A percentile compares a stretch with the other conserved stretches of the same genome.
Evolutionary conservation across 2,888 invertebrate genomes (phyloP).

Genomic region (Pachycephus smyrnensis): DNA sequence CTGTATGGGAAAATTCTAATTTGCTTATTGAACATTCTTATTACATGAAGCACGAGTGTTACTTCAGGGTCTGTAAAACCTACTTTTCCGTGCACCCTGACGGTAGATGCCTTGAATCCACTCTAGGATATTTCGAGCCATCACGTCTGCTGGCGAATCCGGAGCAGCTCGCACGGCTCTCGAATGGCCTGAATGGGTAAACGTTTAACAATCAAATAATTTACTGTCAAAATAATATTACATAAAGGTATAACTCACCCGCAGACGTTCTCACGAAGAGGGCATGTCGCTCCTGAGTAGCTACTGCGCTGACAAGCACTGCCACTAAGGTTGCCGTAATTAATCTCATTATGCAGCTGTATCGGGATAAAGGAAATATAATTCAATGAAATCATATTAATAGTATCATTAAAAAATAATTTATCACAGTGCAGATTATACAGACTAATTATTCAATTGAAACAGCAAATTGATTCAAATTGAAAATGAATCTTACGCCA

Average conservation of each 20-base stretch:
- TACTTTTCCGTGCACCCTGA: slow-evolving; percentile 71
- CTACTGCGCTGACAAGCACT: slow-evolving; percentile 18
- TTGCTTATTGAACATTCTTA: slow-evolving; percentile 8
- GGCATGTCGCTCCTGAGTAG: slow-evolving; percentile 22
- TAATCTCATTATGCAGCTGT: slow-evolving; percentile 25
- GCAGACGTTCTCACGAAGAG: slow-evolving; percentile 12
- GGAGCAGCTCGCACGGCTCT: slow-evolving; percentile 46
- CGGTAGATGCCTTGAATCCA: slow-evolving; percentile 81
- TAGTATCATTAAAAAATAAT: too few relatives aligned
- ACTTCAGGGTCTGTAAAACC: slow-evolving; percentile 38
- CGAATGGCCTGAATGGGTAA: slow-evolving; percentile 40
- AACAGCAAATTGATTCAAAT: too few relatives aligned
- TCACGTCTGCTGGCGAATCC: slow-evolving; percentile 72
- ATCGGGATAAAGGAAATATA: too few relatives aligned
- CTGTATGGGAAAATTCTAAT: neutral
- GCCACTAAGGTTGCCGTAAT: slow-evolving; percentile 17
- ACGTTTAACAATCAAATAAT: neutral
- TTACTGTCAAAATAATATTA: too few relatives aligned
- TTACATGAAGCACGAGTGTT: too few relatives aligned
- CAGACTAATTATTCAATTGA: too few relatives aligned
- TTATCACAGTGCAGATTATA: too few relatives aligned
- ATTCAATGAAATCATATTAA: too few relatives aligned
- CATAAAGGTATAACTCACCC: too few relatives aligned
- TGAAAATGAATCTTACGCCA: too few relatives aligned
- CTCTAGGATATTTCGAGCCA: slow-evolving; percentile 80